phyloP scores from a whole-genome alignment of 2,113 vertebrate species.

The Ardeotis arabs region DNA sequence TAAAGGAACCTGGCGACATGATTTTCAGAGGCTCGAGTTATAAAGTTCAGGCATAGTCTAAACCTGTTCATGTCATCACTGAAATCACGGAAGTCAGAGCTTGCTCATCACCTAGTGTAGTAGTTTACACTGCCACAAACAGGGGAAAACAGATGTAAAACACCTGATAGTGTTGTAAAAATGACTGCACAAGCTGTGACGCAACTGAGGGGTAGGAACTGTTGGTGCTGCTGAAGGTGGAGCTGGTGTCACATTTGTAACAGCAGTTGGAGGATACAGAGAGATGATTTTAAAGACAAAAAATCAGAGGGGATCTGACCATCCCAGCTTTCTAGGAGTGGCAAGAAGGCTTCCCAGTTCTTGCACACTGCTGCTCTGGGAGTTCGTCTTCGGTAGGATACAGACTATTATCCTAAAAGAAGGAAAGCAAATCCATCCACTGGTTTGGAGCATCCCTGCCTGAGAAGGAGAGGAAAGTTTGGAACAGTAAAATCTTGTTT shows the following conservation, averaged over 20 bases:
- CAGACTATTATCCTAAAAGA: background rate
- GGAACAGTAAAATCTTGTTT: constrained; percentile 59
- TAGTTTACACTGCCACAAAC: background rate
- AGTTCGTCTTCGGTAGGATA: background rate
- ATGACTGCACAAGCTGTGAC: background rate
- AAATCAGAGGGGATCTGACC: background rate
- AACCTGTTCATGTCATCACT: background rate
- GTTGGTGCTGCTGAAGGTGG: background rate
- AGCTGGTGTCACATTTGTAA: background rate
- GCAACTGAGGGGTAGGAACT: background rate
- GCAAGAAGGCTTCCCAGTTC: background rate
- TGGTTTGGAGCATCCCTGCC: background rate
- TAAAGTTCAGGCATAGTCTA: background rate
- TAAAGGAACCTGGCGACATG: background rate
- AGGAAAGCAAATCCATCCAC: background rate
- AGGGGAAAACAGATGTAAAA: background rate
- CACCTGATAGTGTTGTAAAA: background rate
- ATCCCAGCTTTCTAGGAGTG: background rate
- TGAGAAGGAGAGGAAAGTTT: constrained; percentile 4
- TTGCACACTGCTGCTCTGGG: background rate
- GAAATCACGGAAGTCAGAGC: background rate
- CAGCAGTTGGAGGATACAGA: background rate
- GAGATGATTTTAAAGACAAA: background rate
- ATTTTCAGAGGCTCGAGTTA: background rate
- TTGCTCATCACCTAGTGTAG: background rate